phyloP scores from a whole-genome alignment of 2,113 vertebrate genomes.

The Panthera leo region DNA sequence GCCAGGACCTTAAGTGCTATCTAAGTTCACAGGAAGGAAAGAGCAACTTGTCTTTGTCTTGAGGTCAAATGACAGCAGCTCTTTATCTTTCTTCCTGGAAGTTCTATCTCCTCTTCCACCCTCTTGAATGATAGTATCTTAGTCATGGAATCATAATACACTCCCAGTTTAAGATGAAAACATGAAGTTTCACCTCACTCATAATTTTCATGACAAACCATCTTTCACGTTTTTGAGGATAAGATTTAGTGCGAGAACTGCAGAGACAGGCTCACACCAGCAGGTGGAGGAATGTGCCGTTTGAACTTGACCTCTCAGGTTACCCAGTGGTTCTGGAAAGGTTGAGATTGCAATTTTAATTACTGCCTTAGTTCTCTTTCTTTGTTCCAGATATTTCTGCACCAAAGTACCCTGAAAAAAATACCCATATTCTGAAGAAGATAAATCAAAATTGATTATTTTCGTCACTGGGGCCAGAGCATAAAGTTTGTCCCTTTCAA shows the following conservation, averaged over 20 bases:
- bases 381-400: constrained; percentile 13
- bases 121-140: background rate
- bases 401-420: background rate
- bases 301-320: background rate
- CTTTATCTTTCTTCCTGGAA: background rate
- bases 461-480: background rate
- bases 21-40: background rate
- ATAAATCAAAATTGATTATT: background rate
- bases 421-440: background rate
- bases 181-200: background rate
- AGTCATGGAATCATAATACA: background rate
- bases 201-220: background rate
- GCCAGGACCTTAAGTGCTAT: background rate
- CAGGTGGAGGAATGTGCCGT: constrained; percentile 58
- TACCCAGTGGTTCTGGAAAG: background rate
- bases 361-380: constrained; percentile 4
- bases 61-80: background rate
- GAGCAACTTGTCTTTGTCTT: background rate
- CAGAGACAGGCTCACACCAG: constrained; percentile 36
- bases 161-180: constrained; percentile 21
- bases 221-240: background rate
- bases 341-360: constrained; percentile 30
- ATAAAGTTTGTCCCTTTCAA: background rate
- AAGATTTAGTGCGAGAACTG: background rate
- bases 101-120: background rate